Evolutionary conservation across 2,888 invertebrate species (phyloP), one percentile per base, ranked within the genome.

Genomic region (Bombyx huttoni): DNA sequence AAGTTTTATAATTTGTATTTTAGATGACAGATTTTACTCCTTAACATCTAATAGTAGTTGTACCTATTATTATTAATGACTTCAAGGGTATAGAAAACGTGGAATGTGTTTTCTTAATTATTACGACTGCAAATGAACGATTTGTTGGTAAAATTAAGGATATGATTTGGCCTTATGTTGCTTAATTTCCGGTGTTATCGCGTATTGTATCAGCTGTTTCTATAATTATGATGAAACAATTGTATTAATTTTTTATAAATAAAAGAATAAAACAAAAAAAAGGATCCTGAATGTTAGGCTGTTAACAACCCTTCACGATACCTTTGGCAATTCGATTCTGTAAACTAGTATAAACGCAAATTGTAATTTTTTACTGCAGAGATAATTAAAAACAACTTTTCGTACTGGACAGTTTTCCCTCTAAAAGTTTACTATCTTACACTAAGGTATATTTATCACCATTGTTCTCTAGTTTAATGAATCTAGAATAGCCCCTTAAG

Each of bases 51-150:
- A 40, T 13, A 12, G 45, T 49, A 35, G 24, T 24, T 14, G 47
- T 52, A 46, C 49, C 49, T 34, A 24, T 33, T 14, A 34, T 49
- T 46, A 49, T 48, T 46, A 48, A 66, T 58, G 59, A 63, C 62
- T 62, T 68, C 71, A 73, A 68, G 75, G 79, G 60, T 65, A 64
- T 76, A 76, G 81, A 81, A 81, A 81, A 74, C 67, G 71, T 75
- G 78, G 79, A 74, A 80, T 54, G 64, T 63, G 59, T 59, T 65
- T 59, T 61, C 64, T 58, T 64, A 68, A 66, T 67, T 68, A 72
- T 67, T 63, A 62, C 61, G 64, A 65, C 60, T 62, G 58, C 60
- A 60, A 40, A 54, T 55, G 53, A 58, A 60, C 56, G 56, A 63
- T 63, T 61, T 55, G 56, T 58, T n/a, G 61, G 57, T 56, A 54